Evolutionary conservation across 1,140 invertebrate genomes (phyloP).

Genomic region (Cydia splendana): DNA sequence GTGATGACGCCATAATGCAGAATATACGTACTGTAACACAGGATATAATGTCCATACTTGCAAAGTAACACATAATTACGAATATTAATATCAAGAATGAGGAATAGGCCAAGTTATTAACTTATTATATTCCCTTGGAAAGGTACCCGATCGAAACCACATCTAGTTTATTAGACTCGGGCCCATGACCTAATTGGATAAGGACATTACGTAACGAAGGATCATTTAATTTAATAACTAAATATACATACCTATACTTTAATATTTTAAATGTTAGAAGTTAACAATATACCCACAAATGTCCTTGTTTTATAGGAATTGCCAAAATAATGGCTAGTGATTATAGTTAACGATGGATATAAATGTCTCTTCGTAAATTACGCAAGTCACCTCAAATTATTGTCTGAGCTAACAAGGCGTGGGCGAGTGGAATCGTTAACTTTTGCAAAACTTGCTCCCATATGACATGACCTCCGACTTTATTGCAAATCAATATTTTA

Average conservation of each 20-base stretch:
- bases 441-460: background rate
- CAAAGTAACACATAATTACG: too few relatives aligned
- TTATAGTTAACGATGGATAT: background rate
- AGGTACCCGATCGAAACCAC: too few relatives aligned
- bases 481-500: background rate
- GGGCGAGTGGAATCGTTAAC: background rate
- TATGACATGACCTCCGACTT: background rate
- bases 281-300: background rate
- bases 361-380: background rate
- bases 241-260: background rate
- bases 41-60: too few relatives aligned
- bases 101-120: too few relatives aligned
- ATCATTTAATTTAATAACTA: background rate
- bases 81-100: too few relatives aligned
- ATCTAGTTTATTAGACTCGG: too few relatives aligned
- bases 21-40: too few relatives aligned
- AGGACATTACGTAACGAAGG: background rate
- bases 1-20: too few relatives aligned
- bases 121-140: too few relatives aligned
- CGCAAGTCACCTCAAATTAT: background rate
- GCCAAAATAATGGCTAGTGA: slow-evolving; percentile 7
- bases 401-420: background rate
- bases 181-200: too few relatives aligned
- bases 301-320: background rate
- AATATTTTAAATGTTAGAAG: background rate